These are phyloP conservation scores for Amphiprion ocellaris DNA, from an alignment of 2,113 vertebrate genomes.

Conservation along the genomic window DNA sequence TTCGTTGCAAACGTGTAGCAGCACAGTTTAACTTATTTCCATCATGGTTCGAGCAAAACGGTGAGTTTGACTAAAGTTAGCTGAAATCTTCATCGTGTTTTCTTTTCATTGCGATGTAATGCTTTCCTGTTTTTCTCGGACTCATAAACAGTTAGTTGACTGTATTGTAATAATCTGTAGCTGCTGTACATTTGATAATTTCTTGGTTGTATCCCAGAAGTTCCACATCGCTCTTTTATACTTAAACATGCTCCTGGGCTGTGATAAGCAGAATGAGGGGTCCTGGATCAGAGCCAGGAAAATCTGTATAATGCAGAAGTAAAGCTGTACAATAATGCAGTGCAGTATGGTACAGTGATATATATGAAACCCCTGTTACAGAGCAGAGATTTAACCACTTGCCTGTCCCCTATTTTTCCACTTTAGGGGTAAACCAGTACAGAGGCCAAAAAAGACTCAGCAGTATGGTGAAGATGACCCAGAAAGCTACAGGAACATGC, in stretches of 20 bases:
- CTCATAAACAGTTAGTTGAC: neutral
- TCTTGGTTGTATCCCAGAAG: neutral
- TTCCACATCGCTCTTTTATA: neutral
- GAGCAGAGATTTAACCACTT: neutral
- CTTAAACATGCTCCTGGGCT: neutral
- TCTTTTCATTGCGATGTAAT: neutral
- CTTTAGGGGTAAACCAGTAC: constrained; percentile 56
- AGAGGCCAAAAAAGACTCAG: constrained; percentile 56
- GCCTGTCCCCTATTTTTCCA: neutral
- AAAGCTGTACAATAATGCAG: no score
- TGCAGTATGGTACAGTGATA: no score
- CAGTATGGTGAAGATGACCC: constrained; percentile 82
- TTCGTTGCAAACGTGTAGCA: neutral
- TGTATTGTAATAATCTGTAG: neutral
- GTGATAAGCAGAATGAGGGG: neutral
- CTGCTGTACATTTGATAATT: neutral
- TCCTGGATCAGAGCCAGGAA: no score
- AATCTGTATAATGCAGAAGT: no score
- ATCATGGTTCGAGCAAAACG: constrained; percentile 82
- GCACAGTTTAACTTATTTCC: neutral
- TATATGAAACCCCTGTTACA: no score
- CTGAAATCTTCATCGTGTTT: neutral
- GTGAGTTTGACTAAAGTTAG: constrained; percentile 63
- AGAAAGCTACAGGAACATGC: constrained; percentile 74
- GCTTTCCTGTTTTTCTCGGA: neutral